Evolutionary conservation across 2,888 invertebrate species (phyloP).

Genomic region (Drosophila setosimentum): DNA sequence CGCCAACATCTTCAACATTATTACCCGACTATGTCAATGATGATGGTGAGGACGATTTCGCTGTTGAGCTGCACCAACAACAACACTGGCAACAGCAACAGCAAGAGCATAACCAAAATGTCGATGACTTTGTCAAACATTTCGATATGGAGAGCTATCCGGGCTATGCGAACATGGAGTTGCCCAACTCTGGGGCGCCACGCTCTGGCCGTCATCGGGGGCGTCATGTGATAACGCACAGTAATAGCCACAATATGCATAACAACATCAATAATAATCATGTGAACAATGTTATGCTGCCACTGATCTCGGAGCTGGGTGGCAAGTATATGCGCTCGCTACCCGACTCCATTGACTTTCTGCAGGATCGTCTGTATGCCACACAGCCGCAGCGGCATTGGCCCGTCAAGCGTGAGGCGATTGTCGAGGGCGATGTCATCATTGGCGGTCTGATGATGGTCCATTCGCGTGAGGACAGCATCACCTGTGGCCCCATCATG

Average conservation of each 20-base stretch:
- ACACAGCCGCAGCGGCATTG: conserved; percentile 85
- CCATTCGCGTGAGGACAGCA: conserved; percentile 92
- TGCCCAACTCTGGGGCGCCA: conserved; percentile 53
- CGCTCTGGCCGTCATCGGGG: conserved; percentile 83
- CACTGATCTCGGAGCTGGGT: conserved; percentile 42
- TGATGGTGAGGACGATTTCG: conserved; percentile 23
- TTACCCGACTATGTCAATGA: conserved; percentile 64
- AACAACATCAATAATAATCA: conserved; percentile 12
- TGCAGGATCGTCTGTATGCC: conserved; percentile 65
- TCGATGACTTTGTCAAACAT: conserved; percentile 29
- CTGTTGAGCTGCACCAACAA: conserved; percentile 6
- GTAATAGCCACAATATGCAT: conserved; percentile 13
- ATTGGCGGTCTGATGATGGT: conserved; percentile 97
- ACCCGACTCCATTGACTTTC: conserved; percentile 77
- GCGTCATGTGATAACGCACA: conserved; percentile 59
- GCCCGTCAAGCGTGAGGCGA: conserved; percentile 92
- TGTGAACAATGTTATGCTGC: conserved; percentile 48
- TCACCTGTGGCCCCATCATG: conserved; percentile 95
- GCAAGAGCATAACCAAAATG: conserved; percentile 15
- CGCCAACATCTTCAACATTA: conserved; percentile 6
- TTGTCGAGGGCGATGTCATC: conserved; percentile 93
- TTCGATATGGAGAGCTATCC: conserved; percentile 73
- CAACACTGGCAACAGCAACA: conserved; percentile 27
- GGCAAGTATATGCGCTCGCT: conserved; percentile 77
- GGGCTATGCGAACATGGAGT: conserved; percentile 59